A percentile compares a stretch with the other conserved stretches of the same genome.
phyloP scores from a whole-genome alignment of 2,888 invertebrate species.

The Caenorhabditis parvicauda region DNA sequence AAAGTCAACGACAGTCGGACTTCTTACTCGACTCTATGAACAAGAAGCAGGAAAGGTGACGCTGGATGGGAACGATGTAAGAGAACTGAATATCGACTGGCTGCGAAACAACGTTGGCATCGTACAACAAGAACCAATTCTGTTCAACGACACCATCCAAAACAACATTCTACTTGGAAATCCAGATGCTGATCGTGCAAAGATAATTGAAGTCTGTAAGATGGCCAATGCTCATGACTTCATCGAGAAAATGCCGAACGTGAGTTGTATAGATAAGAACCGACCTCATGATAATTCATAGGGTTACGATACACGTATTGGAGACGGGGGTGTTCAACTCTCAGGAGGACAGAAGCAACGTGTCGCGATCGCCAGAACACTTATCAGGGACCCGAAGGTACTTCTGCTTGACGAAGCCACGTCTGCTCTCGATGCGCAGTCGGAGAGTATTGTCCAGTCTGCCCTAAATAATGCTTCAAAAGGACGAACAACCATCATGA shows the following conservation, averaged over 20 bases:
- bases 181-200: constrained; percentile 31
- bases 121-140: constrained; percentile 53
- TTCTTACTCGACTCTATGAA: constrained; percentile 41
- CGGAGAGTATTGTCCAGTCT: constrained; percentile 72
- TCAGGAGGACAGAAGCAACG: constrained; percentile 56
- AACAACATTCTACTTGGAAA: constrained; percentile 42
- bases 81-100: constrained; percentile 42
- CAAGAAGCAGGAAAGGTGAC: constrained; percentile 34
- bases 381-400: constrained; percentile 38
- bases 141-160: constrained; percentile 51
- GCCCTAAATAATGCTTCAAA: constrained; percentile 47
- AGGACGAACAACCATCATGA: constrained; percentile 49
- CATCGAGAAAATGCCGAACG: constrained; percentile 45
- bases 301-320: constrained; percentile 52
- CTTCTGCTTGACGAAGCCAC: constrained; percentile 71
- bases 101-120: constrained; percentile 49
- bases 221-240: constrained; percentile 58
- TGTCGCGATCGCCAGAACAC: constrained; percentile 47
- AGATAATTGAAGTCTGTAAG: constrained; percentile 48
- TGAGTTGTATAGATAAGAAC: not conserved
- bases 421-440: constrained; percentile 74
- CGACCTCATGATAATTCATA: too few relatives aligned
- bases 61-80: constrained; percentile 49
- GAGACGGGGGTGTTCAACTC: constrained; percentile 55
- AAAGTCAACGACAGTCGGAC: constrained; percentile 42